A percentile compares a stretch with the other conserved stretches of the same genome.
These are phyloP conservation scores for Cryptophagus acutangulus DNA, from an alignment of 2,888 invertebrate genomes.

Conservation along the genomic window DNA sequence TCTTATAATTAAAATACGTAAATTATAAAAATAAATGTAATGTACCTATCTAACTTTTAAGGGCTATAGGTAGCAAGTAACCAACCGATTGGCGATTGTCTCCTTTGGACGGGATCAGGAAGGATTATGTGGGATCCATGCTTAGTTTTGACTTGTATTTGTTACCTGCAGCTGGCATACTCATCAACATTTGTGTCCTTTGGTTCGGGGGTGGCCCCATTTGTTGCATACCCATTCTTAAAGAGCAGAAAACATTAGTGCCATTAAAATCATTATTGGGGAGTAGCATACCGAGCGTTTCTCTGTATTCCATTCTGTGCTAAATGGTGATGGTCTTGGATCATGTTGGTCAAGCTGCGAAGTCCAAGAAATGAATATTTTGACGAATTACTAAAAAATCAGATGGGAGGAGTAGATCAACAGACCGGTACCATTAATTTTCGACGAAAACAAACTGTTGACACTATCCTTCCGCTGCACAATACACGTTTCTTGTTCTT, in stretches of 20 bases:
- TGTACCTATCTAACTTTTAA: too few relatives aligned
- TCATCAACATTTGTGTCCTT: conserved; percentile 52
- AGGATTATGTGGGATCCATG: too few relatives aligned
- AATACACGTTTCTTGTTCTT: conserved; percentile 12
- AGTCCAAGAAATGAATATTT: conserved; percentile 8
- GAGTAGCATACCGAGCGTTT: conserved; percentile 51
- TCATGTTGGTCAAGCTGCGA: conserved; percentile 39
- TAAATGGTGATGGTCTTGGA: conserved; percentile 60
- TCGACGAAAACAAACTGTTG: conserved; percentile 15
- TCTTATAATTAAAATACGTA: too few relatives aligned
- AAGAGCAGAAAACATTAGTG: conserved; percentile 11
- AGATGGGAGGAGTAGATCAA: conserved; percentile 32
- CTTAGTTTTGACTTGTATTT: too few relatives aligned
- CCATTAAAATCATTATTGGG: conserved; percentile 6
- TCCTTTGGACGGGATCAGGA: too few relatives aligned
- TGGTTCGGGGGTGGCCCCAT: conserved; percentile 46
- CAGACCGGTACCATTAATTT: conserved; percentile 28
- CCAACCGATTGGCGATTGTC: too few relatives aligned
- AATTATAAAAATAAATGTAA: too few relatives aligned
- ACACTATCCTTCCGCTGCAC: conserved; percentile 13
- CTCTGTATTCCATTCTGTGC: conserved; percentile 63
- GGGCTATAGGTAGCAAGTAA: too few relatives aligned
- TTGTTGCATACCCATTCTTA: conserved; percentile 46
- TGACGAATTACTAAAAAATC: conserved; percentile 2
- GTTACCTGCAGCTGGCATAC: conserved; percentile 48